Percentiles rank a stretch among this genome's conserved stretches.
Evolutionary conservation across 2,888 invertebrate species (phyloP).

Genomic region (Synanthedon myopaeformis): DNA sequence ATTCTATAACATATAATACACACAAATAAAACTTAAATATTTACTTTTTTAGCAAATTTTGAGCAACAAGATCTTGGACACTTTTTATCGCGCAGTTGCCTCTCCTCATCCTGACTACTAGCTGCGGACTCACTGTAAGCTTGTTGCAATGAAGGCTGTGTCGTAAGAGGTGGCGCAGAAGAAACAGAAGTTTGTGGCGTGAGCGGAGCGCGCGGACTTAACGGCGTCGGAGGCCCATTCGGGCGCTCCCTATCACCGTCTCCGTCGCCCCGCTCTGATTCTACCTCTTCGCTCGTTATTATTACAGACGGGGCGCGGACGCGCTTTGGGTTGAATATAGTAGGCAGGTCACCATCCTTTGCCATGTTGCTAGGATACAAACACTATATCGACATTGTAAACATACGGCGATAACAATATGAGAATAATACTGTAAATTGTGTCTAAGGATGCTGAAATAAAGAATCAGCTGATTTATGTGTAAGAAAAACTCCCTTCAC

Average conservation of each 20-base stretch:
- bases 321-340: constrained; percentile 83
- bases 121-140: constrained; percentile 65
- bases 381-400: constrained; percentile 16
- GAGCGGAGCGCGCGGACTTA: constrained; percentile 54
- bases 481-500: not conserved
- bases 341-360: constrained; percentile 81
- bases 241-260: constrained; percentile 40
- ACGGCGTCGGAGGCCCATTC: constrained; percentile 60
- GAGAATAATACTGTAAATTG: not conserved
- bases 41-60: constrained; percentile 84
- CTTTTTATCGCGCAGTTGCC: constrained; percentile 52
- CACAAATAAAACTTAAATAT: not conserved
- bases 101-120: constrained; percentile 74
- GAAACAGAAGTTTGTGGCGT: constrained; percentile 61
- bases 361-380: constrained; percentile 59
- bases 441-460: not conserved
- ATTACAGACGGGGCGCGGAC: constrained; percentile 78
- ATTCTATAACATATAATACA: not conserved
- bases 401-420: constrained; percentile 3
- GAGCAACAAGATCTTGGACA: constrained; percentile 86
- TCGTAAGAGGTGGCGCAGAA: constrained; percentile 59
- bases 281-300: constrained; percentile 74
- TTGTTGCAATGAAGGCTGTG: constrained; percentile 61
- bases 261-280: constrained; percentile 39
- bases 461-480: not conserved